Evolutionary conservation across 2,797 vertebrate species (phyloP), one percentile per base, ranked within the genome.

Genomic region (Channallabes apus): DNA sequence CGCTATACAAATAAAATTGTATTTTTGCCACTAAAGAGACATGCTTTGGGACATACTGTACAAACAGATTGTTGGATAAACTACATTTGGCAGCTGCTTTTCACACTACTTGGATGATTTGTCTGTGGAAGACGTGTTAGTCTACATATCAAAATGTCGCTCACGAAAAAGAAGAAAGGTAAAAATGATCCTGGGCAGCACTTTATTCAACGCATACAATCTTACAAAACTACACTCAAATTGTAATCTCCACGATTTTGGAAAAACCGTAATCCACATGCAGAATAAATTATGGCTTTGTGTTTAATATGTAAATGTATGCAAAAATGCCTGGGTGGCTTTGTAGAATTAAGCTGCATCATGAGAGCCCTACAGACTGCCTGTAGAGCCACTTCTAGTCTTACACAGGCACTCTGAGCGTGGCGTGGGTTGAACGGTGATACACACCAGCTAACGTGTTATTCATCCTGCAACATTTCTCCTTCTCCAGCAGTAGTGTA

Each of bases 401-500:
- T 65, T 46, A 7, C 35, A 5, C 59, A 80, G 77, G 14, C 32
- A 9, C 58, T 64, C 27, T n/a, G 38, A 29, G 24, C 29, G 8
- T 20, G n/a, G 24, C 8, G 78, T 80, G 38, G 62, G 78, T 20
- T 51, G 61, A 64, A 29, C 38, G 12, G 61, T 20, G 38, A 65
- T 51, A 0, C 38, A 41, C 78, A 46, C 38, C 78, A 65, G 62
- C 61, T 80, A 29, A 65, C 51, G 62, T 29, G 58, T 11, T n/a
- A 38, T 17, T 79, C 32, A 38, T 7, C 22, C 20, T 38, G 78
- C 15, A 67, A 80, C 6, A 80, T 72, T 73, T 65, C 58, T 38
- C 68, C 24, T 85, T 69, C 65, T 84, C 64, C 51, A 78, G 9
- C 46, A 51, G 72, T 58, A 51, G 61, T 85, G 32, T 27, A 51